These are phyloP conservation scores for Maccullochella peelii DNA, from an alignment of 2,113 vertebrate genomes.

Conservation along the genomic window DNA sequence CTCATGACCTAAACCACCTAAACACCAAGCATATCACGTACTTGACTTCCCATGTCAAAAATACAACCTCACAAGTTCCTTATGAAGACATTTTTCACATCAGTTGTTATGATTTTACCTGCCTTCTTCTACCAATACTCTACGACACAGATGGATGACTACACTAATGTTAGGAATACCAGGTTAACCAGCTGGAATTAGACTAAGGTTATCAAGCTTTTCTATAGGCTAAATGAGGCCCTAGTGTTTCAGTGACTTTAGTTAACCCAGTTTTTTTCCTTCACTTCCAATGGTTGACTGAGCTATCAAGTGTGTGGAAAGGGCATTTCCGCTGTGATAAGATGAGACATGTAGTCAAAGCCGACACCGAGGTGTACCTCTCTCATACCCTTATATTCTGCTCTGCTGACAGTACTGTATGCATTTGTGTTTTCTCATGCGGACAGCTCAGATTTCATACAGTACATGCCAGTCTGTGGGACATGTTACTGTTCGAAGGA, in stretches of 20 bases:
- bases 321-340: conserved; percentile 52
- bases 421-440: conserved; percentile 46
- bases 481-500: conserved; percentile 12
- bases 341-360: conserved; percentile 24
- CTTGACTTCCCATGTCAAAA: not conserved
- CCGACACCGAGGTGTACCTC: conserved; percentile 35
- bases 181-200: not conserved
- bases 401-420: conserved; percentile 51
- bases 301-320: conserved; percentile 55
- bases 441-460: conserved; percentile 55
- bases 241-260: not conserved
- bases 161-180: not conserved
- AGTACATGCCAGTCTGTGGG: conserved; percentile 26
- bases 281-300: conserved; percentile 37
- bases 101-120: not conserved
- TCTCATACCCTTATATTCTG: conserved; percentile 62
- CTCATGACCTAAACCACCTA: not conserved
- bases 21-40: not conserved
- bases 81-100: not conserved
- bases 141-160: not conserved
- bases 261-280: not conserved
- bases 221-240: not conserved
- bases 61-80: not conserved
- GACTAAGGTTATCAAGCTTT: not conserved
- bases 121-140: not conserved